Evolutionary conservation across 2,888 invertebrate species (phyloP).

Genomic region (Lasius platythorax): DNA sequence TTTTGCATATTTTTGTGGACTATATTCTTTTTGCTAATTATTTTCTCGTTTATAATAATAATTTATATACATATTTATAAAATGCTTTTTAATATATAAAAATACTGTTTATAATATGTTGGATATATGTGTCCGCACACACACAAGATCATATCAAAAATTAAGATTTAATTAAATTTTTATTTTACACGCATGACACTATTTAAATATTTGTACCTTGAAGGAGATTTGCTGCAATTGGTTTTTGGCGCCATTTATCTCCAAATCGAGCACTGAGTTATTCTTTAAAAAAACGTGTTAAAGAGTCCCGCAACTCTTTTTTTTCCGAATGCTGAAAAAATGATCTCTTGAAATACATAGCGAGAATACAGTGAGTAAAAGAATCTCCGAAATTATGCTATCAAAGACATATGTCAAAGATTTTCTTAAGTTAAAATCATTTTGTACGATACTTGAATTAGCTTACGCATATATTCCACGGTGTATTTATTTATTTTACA

Average conservation of each 20-base stretch:
- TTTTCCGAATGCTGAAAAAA: background rate
- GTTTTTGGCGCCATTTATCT: background rate
- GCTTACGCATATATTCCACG: background rate
- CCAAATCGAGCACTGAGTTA: background rate
- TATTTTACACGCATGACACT: background rate
- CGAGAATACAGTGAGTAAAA: constrained; percentile 55
- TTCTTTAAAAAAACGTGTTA: constrained; percentile 48
- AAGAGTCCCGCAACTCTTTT: background rate
- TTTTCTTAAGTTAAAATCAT: background rate
- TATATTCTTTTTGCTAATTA: background rate
- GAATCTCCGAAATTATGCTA: background rate
- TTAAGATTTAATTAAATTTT: background rate
- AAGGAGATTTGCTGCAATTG: background rate
- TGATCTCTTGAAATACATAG: constrained; percentile 76
- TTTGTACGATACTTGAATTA: background rate
- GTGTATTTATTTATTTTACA: background rate
- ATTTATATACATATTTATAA: constrained; percentile 12
- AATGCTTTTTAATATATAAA: constrained; percentile 12
- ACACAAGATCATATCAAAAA: background rate
- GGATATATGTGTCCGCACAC: background rate
- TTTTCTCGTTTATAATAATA: background rate
- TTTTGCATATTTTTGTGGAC: background rate
- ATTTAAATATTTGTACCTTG: background rate
- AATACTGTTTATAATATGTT: background rate
- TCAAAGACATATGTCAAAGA: background rate